A percentile compares a stretch with the other conserved stretches of the same genome.
phyloP scores from a whole-genome alignment of 2,113 vertebrate species.

The Pluvianellus socialis region DNA sequence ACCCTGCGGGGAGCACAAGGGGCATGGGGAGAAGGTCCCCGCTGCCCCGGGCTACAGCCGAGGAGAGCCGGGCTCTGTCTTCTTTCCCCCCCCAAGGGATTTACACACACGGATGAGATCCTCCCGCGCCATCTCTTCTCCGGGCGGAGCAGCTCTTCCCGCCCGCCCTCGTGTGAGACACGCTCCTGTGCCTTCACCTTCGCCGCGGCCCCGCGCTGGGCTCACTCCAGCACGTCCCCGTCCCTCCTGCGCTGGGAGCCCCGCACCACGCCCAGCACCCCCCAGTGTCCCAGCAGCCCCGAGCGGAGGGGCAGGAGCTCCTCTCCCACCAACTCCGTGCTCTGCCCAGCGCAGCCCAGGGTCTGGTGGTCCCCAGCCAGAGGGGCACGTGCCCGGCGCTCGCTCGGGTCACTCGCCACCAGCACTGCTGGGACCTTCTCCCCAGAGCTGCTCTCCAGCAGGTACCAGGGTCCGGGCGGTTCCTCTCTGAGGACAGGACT shows the following conservation, averaged over 20 bases:
- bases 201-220: fast-evolving
- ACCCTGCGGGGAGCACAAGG: conserved; percentile 70
- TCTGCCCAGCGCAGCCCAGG: background rate
- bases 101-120: background rate
- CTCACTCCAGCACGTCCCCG: fast-evolving
- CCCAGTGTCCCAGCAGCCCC: background rate
- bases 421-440: background rate
- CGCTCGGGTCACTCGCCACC: background rate
- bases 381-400: fast-evolving
- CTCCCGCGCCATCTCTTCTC: background rate
- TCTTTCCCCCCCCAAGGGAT: background rate
- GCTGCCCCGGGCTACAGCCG: too few species aligned
- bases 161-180: fast-evolving
- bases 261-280: background rate
- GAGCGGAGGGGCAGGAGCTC: background rate
- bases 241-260: background rate
- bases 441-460: background rate
- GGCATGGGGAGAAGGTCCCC: background rate
- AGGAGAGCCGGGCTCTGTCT: background rate
- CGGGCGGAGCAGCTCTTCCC: background rate
- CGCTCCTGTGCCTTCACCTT: background rate
- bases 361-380: background rate
- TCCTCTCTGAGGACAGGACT: background rate
- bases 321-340: background rate
- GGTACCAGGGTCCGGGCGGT: too few species aligned